Conservation (phyloP, 2,797 vertebrate genomes). For the Sebastes flavidus region DNA sequence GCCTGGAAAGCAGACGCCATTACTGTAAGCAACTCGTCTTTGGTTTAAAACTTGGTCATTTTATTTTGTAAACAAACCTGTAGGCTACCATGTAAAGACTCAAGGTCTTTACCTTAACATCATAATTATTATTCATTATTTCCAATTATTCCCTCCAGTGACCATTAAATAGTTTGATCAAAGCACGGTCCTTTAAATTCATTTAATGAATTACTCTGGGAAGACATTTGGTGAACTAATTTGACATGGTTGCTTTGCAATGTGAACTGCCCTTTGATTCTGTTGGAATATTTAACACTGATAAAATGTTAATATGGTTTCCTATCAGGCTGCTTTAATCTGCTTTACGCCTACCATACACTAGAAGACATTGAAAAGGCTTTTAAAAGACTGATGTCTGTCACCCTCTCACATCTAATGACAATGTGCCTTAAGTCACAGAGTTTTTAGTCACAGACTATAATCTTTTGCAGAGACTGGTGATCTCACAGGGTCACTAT, state of each 20-base stretch:
- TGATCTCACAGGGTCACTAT: no score
- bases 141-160: slow-evolving; percentile 3
- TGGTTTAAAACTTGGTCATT: background rate
- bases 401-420: no score
- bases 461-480: no score
- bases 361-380: no score
- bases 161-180: slow-evolving; percentile 24
- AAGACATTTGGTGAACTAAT: slow-evolving; percentile 8
- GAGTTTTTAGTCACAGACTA: no score
- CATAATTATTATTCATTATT: slow-evolving; percentile 11
- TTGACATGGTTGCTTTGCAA: slow-evolving; percentile 6
- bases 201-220: background rate
- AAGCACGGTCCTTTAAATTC: slow-evolving; percentile 5
- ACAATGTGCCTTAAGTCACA: no score
- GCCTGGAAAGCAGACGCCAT: background rate
- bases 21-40: background rate
- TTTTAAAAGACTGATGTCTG: no score
- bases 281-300: slow-evolving; percentile 26
- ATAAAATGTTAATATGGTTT: slow-evolving; percentile 43
- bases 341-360: background rate
- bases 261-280: slow-evolving; percentile 25
- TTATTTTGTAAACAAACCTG: background rate
- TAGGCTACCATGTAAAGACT: background rate
- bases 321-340: slow-evolving; percentile 22
- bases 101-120: background rate